A percentile compares a stretch with the other conserved stretches of the same genome.
These are phyloP conservation scores for Aptenodytes patagonicus DNA, from an alignment of 2,113 vertebrate genomes.

Conservation along the genomic window DNA sequence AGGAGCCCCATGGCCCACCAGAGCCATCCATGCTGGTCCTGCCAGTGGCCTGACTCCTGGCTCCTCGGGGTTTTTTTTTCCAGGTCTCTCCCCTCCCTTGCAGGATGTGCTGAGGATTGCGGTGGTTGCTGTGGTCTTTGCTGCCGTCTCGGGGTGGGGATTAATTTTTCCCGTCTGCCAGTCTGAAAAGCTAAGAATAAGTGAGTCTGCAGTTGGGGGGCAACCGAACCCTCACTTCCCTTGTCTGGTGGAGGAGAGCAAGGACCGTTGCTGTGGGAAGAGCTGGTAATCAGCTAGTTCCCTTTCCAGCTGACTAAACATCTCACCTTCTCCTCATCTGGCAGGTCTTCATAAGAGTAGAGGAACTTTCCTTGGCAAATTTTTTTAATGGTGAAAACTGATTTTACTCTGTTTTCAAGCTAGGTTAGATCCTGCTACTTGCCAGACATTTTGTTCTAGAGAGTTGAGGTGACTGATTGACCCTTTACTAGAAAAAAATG, in stretches of 20 bases:
- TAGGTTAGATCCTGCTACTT: neutral
- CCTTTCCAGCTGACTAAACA: neutral
- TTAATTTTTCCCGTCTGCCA: constrained; percentile 38
- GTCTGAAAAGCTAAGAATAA: constrained; percentile 43
- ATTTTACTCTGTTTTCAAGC: neutral
- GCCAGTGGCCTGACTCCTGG: neutral
- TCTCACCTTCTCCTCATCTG: fast-evolving
- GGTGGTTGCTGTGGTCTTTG: neutral
- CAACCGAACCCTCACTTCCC: neutral
- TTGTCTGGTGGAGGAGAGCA: fast-evolving
- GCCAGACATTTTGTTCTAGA: neutral
- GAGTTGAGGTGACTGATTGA: neutral
- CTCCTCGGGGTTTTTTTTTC: neutral
- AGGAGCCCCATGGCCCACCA: neutral
- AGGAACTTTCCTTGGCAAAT: neutral
- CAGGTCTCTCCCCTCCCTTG: constrained; percentile 8
- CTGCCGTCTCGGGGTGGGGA: neutral
- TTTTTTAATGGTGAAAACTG: neutral
- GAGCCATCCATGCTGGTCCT: neutral
- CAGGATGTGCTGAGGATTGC: neutral
- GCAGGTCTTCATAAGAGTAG: neutral
- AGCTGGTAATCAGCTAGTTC: neutral
- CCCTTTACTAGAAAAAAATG: neutral
- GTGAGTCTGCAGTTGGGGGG: neutral
- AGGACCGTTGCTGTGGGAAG: neutral